phyloP scores from a whole-genome alignment of 2,113 vertebrate species.

The Semnornis frantzii region DNA sequence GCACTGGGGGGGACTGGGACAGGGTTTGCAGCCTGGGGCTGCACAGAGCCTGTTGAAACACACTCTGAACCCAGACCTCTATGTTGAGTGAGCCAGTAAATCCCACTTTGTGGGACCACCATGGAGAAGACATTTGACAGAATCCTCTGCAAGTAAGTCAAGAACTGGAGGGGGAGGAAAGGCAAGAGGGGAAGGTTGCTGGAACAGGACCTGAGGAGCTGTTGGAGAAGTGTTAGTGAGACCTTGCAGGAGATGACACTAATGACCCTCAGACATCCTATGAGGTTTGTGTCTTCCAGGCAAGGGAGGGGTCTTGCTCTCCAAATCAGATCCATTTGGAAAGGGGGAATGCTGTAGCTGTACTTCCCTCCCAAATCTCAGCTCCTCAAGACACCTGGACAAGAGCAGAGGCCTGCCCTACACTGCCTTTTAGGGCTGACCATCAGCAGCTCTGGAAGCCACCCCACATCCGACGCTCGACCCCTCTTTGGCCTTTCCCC shows the following conservation, averaged over 20 bases:
- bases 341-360: rapidly evolving
- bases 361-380: background rate
- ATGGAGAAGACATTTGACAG: conserved; percentile 42
- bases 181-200: background rate
- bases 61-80: background rate
- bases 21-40: background rate
- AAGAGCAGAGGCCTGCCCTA: rapidly evolving
- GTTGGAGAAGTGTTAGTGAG: background rate
- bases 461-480: rapidly evolving
- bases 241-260: background rate
- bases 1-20: rapidly evolving
- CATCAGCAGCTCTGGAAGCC: background rate
- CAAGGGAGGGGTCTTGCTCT: background rate
- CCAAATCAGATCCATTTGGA: rapidly evolving
- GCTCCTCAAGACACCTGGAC: background rate
- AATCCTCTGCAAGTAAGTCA: background rate
- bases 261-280: rapidly evolving
- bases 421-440: rapidly evolving
- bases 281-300: background rate
- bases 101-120: conserved; percentile 3
- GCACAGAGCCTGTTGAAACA: background rate
- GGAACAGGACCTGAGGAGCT: background rate
- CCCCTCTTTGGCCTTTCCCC: background rate
- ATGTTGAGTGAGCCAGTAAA: conserved; percentile 53
- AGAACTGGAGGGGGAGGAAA: conserved; percentile 5